Conservation (phyloP, 1,140 invertebrate genomes). For the Pseudomyrmex pallidus region DNA sequence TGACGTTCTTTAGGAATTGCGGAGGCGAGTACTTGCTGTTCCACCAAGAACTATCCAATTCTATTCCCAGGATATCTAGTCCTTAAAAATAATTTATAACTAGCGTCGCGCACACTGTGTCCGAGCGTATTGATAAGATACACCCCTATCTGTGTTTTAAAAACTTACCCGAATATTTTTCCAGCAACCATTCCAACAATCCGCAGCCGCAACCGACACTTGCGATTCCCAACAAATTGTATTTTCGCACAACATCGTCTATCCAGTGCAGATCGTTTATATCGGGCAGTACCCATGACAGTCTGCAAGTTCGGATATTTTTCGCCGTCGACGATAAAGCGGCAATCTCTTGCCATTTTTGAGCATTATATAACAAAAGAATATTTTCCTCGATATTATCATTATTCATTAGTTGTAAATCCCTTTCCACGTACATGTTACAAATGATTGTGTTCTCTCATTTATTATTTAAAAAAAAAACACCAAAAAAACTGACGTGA, state of each 20-base stretch:
- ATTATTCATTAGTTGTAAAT: slow-evolving; percentile 13
- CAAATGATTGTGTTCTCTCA: not conserved
- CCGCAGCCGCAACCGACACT: slow-evolving; percentile 87
- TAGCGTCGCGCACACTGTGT: not conserved
- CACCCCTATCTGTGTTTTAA: not conserved
- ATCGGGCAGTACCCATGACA: slow-evolving; percentile 87
- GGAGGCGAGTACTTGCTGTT: slow-evolving; percentile 86
- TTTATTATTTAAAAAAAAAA: not conserved
- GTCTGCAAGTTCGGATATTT: slow-evolving; percentile 76
- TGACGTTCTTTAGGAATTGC: slow-evolving; percentile 83
- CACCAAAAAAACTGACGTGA: not conserved
- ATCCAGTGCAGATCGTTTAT: slow-evolving; percentile 84
- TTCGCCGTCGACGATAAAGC: slow-evolving; percentile 65
- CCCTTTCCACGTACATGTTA: not conserved
- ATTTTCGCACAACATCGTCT: slow-evolving; percentile 73
- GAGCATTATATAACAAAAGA: slow-evolving; percentile 65
- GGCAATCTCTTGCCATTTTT: slow-evolving; percentile 76
- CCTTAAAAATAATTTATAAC: slow-evolving; percentile 77
- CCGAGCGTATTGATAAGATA: not conserved
- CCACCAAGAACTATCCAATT: slow-evolving; percentile 88
- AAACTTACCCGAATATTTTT: slow-evolving; percentile 82
- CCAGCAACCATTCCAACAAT: slow-evolving; percentile 86
- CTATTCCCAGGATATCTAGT: slow-evolving; percentile 85
- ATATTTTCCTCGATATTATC: slow-evolving; percentile 73
- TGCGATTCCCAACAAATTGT: slow-evolving; percentile 79